Evolutionary conservation across 2,113 vertebrate genomes (phyloP).

Genomic region (Hippolais icterina): DNA sequence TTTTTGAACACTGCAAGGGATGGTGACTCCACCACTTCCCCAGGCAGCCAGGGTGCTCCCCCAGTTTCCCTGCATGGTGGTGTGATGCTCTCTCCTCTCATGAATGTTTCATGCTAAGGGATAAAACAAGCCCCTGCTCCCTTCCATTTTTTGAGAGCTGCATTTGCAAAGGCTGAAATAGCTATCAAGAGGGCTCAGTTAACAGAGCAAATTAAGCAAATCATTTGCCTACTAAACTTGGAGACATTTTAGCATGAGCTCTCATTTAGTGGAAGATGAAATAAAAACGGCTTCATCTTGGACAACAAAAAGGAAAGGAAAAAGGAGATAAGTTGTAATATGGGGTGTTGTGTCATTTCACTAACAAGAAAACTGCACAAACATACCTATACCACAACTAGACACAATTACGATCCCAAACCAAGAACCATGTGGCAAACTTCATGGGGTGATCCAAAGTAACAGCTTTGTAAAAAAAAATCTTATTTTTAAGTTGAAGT

Average conservation of each 20-base stretch:
- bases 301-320: neutral
- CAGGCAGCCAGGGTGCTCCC: neutral
- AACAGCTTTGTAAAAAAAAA: neutral
- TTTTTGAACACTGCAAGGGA: neutral
- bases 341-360: neutral
- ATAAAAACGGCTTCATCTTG: neutral
- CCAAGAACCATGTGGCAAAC: neutral
- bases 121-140: neutral
- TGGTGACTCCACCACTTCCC: neutral
- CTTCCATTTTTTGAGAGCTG: neutral
- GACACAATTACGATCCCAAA: neutral
- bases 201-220: neutral
- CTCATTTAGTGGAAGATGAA: neutral
- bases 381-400: neutral
- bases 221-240: neutral
- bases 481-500: neutral
- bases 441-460: neutral
- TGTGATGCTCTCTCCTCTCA: neutral
- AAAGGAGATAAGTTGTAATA: neutral
- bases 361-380: neutral
- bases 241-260: neutral
- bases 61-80: accelerated
- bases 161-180: neutral
- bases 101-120: neutral
- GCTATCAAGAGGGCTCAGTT: neutral